These are phyloP conservation scores for Meteorus sp. DNA, from an alignment of 1,140 invertebrate species.

Conservation along the genomic window DNA sequence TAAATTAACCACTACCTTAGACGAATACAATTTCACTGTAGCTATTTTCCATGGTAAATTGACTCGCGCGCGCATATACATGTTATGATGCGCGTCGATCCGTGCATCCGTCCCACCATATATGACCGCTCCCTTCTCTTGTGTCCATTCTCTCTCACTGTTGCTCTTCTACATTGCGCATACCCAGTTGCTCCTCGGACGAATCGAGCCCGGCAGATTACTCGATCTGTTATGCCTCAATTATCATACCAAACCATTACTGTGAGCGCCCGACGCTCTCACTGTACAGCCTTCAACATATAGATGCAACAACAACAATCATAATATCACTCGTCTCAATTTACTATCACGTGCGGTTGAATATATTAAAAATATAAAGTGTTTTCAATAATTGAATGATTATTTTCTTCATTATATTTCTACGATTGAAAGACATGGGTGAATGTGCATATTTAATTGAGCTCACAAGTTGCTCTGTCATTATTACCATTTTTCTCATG, in stretches of 20 bases:
- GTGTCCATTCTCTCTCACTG: conserved; percentile 2
- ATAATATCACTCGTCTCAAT: background rate
- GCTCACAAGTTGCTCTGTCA: too few species aligned
- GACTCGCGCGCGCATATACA: conserved; percentile 36
- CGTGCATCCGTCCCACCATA: conserved; percentile 9
- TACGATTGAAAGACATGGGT: too few species aligned
- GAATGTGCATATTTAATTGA: too few species aligned
- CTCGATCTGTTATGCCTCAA: conserved; percentile 50
- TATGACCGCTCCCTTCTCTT: conserved; percentile 3
- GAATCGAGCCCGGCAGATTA: conserved; percentile 38
- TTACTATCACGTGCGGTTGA: too few species aligned
- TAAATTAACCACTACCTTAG: conserved; percentile 45
- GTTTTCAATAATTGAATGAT: too few species aligned
- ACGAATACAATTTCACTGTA: conserved; percentile 46
- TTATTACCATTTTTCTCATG: too few species aligned
- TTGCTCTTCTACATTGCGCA: too few species aligned
- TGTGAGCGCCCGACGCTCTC: conserved; percentile 33
- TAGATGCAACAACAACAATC: conserved; percentile 9
- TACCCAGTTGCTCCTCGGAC: conserved; percentile 18
- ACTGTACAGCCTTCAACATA: background rate
- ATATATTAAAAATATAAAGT: too few species aligned
- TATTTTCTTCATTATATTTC: too few species aligned
- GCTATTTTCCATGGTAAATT: conserved; percentile 47
- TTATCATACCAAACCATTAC: conserved; percentile 47
- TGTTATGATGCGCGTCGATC: conserved; percentile 25